phyloP scores from a whole-genome alignment of 2,888 invertebrate genomes.

The Xylophagus ater region DNA sequence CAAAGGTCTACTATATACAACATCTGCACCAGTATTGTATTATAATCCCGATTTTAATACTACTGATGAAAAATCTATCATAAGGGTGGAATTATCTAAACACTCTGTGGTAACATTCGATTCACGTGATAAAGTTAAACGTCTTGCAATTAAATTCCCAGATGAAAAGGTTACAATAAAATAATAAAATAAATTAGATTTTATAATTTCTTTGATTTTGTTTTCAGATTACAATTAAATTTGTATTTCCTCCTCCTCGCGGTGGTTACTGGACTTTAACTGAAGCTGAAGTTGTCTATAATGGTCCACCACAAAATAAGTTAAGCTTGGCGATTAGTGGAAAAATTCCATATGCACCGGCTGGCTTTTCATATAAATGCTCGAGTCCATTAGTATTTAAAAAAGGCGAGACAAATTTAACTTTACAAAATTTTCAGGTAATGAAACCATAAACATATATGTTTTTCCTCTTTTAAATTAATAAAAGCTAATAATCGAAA shows the following conservation, averaged over 20 bases:
- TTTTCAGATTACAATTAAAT: slow-evolving; percentile 10
- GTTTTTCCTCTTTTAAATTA: background rate
- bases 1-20: slow-evolving; percentile 44
- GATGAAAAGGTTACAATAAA: slow-evolving; percentile 28
- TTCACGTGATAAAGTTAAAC: slow-evolving; percentile 31
- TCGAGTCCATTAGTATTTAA: slow-evolving; percentile 42
- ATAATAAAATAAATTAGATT: slow-evolving; percentile 1
- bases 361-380: slow-evolving; percentile 47
- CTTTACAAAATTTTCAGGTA: slow-evolving; percentile 45
- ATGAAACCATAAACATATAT: slow-evolving; percentile 4
- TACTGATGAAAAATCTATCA: slow-evolving; percentile 27
- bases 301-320: slow-evolving; percentile 26
- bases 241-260: slow-evolving; percentile 8
- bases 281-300: slow-evolving; percentile 46
- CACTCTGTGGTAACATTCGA: slow-evolving; percentile 32
- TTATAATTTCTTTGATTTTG: background rate
- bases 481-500: background rate
- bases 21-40: slow-evolving; percentile 43
- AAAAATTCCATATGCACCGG: slow-evolving; percentile 41
- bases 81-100: slow-evolving; percentile 38
- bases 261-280: slow-evolving; percentile 46
- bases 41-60: slow-evolving; percentile 26
- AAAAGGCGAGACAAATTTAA: slow-evolving; percentile 41
- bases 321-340: slow-evolving; percentile 26
- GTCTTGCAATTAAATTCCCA: slow-evolving; percentile 41